Conservation (phyloP, 2,797 vertebrate genomes). For the Gephyroberyx darwinii region DNA sequence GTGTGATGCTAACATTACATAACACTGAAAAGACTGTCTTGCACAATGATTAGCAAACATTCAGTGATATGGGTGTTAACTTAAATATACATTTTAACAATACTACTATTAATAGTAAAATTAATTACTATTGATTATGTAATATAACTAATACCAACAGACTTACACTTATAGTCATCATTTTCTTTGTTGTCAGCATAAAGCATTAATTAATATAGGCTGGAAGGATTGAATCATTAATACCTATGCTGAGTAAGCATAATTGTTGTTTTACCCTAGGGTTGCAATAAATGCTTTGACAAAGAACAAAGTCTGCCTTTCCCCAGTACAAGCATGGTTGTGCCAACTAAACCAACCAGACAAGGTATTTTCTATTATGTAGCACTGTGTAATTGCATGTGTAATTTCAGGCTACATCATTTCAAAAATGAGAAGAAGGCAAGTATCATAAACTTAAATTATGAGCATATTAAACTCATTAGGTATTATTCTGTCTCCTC, state of each 20-base stretch:
- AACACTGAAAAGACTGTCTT: background rate
- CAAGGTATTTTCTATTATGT: slow-evolving; percentile 75
- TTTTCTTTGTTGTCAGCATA: background rate
- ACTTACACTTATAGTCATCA: background rate
- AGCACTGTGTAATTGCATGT: background rate
- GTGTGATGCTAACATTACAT: no score
- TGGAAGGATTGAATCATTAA: slow-evolving; percentile 8
- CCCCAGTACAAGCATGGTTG: slow-evolving; percentile 63
- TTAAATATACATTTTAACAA: background rate
- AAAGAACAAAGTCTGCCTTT: slow-evolving; percentile 78
- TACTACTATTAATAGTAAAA: no score
- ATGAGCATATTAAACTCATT: slow-evolving; percentile 17
- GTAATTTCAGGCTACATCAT: background rate
- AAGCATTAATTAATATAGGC: background rate
- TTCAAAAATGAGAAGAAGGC: slow-evolving; percentile 3
- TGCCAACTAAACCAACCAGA: slow-evolving; percentile 73
- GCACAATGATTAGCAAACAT: background rate
- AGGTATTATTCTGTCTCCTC: slow-evolving; percentile 23
- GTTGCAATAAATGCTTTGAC: slow-evolving; percentile 70
- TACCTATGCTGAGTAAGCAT: slow-evolving; percentile 6
- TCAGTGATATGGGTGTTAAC: background rate
- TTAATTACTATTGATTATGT: no score
- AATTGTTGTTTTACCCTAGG: slow-evolving; percentile 49
- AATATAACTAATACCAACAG: no score
- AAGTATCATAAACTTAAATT: background rate